These are phyloP conservation scores for Rhodeus uyekii DNA, from an alignment of 2,797 vertebrate genomes.

Conservation along the genomic window DNA sequence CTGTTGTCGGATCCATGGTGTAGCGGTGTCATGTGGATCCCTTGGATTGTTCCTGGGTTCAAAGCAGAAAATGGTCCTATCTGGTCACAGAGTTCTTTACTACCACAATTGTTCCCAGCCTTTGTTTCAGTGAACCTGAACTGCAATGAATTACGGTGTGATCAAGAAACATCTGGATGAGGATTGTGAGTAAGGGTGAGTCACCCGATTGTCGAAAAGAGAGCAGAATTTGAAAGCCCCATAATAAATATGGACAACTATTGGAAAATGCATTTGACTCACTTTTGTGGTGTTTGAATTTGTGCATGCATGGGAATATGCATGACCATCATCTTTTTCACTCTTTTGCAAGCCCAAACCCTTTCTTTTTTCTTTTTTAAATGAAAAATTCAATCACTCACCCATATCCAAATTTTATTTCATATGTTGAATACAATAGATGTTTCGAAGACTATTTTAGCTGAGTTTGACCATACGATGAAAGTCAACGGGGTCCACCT, in stretches of 20 bases:
- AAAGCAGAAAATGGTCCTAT: neutral
- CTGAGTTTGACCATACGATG: neutral
- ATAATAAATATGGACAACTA: constrained; percentile 5
- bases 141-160: neutral
- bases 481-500: neutral
- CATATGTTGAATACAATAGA: neutral
- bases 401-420: neutral
- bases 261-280: neutral
- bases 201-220: neutral
- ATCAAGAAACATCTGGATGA: constrained; percentile 14
- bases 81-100: neutral
- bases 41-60: neutral
- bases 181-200: constrained; percentile 2
- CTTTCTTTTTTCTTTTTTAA: neutral
- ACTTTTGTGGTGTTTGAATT: neutral
- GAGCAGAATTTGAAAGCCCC: constrained; percentile 10
- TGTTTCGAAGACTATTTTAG: neutral
- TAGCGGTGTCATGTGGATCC: neutral
- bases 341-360: neutral
- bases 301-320: neutral
- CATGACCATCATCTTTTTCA: neutral
- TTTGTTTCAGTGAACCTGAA: neutral
- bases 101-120: neutral
- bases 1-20: neutral
- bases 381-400: neutral